Conservation (phyloP, 64 coral and sea anemone genomes). For the Astreopora myriophthalma region DNA sequence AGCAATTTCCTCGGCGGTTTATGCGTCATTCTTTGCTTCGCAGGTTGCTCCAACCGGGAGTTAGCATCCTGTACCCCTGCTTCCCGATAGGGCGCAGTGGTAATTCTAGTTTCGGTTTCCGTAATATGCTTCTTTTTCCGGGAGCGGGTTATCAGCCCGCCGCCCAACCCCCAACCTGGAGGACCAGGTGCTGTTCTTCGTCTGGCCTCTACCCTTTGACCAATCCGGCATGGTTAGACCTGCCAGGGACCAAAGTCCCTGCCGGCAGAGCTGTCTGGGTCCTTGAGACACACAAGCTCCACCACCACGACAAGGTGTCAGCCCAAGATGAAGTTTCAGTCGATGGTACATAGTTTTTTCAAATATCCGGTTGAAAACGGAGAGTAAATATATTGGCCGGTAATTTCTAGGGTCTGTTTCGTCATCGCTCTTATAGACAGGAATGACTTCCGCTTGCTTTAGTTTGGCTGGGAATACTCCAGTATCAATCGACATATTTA, state of each 20-base stretch:
- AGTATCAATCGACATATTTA: no score
- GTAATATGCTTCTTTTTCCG: conserved; percentile 1
- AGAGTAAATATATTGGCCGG: no score
- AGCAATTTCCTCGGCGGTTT: neutral
- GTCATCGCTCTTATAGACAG: no score
- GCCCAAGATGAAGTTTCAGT: neutral
- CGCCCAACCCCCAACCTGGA: no score
- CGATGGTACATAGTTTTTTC: no score
- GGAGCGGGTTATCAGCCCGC: neutral
- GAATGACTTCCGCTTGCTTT: no score
- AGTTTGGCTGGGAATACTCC: no score
- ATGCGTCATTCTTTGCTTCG: neutral
- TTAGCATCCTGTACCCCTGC: neutral
- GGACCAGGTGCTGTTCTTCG: no score
- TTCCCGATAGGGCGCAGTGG: conserved; percentile 2
- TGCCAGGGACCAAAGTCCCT: neutral
- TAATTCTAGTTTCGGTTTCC: neutral
- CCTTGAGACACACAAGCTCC: neutral
- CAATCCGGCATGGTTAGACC: neutral
- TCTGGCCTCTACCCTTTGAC: no score
- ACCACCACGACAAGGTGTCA: neutral
- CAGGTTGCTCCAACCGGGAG: neutral
- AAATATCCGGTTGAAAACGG: no score
- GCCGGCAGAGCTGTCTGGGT: neutral
- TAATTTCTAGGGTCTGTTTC: no score